Conservation (phyloP, 1,140 invertebrate genomes). For the Thaumetopoea pityocampa region DNA sequence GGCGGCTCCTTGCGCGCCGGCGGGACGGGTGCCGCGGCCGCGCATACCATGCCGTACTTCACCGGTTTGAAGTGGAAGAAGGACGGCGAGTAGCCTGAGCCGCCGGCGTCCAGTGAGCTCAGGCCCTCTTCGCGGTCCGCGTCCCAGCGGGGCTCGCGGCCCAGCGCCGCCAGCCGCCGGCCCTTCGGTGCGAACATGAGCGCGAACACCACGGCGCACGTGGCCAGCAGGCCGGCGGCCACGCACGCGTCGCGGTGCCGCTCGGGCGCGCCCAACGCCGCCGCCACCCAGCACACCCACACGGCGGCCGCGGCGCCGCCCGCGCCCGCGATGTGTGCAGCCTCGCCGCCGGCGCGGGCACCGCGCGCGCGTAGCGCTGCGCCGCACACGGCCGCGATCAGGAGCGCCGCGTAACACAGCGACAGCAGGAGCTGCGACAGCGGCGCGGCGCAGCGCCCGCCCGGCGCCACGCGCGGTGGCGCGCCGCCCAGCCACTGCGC, state of each 20-base stretch:
- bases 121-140: slow-evolving; percentile 87
- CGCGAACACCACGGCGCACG: slow-evolving; percentile 89
- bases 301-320: slow-evolving; percentile 89
- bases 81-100: slow-evolving; percentile 90
- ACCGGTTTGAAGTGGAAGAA: slow-evolving; percentile 94
- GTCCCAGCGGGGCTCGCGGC: slow-evolving; percentile 85
- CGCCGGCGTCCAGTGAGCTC: slow-evolving; percentile 85
- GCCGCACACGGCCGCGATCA: slow-evolving; percentile 89
- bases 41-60: slow-evolving; percentile 82
- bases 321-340: slow-evolving; percentile 90
- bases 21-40: slow-evolving; percentile 52
- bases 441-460: slow-evolving; percentile 79
- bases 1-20: slow-evolving; percentile 70
- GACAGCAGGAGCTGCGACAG: slow-evolving; percentile 85
- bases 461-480: slow-evolving; percentile 77
- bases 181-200: slow-evolving; percentile 97
- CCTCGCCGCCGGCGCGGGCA: slow-evolving; percentile 94
- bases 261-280: slow-evolving; percentile 85
- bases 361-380: slow-evolving; percentile 89
- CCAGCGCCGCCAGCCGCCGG: slow-evolving; percentile 92
- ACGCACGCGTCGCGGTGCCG: slow-evolving; percentile 90
- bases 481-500: slow-evolving; percentile 89
- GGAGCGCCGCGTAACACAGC: slow-evolving; percentile 87
- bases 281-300: slow-evolving; percentile 90
- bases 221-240: slow-evolving; percentile 90